Percentiles rank a stretch among this genome's conserved stretches.
phyloP scores from a whole-genome alignment of 2,888 invertebrate genomes.

The Eupithecia abbreviata region DNA sequence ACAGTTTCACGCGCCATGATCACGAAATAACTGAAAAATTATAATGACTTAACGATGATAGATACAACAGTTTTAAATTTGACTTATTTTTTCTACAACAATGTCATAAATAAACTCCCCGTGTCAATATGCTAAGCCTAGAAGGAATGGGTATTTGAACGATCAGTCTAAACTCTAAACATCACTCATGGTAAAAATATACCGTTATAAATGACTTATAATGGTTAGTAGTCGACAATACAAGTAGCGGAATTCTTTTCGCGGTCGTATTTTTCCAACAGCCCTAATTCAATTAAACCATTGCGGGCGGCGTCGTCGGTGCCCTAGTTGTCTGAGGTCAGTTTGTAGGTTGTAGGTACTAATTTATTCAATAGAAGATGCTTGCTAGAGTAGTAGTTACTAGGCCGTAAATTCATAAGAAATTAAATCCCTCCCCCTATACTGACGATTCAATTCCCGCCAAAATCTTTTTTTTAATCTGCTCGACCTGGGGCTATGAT shows the following conservation, averaged over 20 bases:
- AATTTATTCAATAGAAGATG: not conserved
- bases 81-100: not conserved
- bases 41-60: too few species aligned
- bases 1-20: too few species aligned
- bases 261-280: not conserved
- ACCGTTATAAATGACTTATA: too few species aligned
- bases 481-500: too few species aligned
- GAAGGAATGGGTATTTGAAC: not conserved
- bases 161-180: too few species aligned
- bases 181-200: too few species aligned
- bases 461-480: too few species aligned
- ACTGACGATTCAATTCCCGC: too few species aligned
- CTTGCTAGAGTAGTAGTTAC: not conserved
- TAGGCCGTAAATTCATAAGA: not conserved
- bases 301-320: not conserved
- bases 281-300: slow-evolving; percentile 4
- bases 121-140: not conserved
- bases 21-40: too few species aligned
- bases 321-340: slow-evolving; percentile 13
- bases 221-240: not conserved
- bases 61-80: not conserved
- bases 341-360: not conserved
- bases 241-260: not conserved
- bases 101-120: not conserved
- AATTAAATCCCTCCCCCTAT: too few species aligned